phyloP scores from a whole-genome alignment of 1,140 invertebrate genomes.

The Ceratosolen solmsi region DNA sequence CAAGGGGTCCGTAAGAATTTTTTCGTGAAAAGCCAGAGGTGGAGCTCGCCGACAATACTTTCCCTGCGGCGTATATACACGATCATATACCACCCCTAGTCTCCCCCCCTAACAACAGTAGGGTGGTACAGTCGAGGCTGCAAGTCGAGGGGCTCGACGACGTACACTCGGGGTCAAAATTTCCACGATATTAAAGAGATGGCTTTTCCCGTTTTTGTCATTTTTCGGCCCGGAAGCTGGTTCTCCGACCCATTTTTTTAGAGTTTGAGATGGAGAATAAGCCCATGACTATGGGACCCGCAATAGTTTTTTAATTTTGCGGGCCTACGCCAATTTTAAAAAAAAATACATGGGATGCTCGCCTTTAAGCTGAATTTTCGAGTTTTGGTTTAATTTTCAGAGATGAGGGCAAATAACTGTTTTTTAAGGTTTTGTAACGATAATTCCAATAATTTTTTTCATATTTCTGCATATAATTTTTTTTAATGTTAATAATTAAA shows the following conservation, averaged over 20 bases:
- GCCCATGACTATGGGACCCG: background rate
- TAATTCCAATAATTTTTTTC: slow-evolving; percentile 10
- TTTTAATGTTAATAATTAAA: slow-evolving; percentile 32
- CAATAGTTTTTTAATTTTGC: background rate
- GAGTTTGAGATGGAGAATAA: too few species aligned
- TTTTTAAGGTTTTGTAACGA: slow-evolving; percentile 34
- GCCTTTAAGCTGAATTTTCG: slow-evolving; percentile 42
- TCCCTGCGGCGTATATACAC: slow-evolving; percentile 70
- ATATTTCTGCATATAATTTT: slow-evolving; percentile 11
- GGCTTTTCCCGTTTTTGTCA: slow-evolving; percentile 35
- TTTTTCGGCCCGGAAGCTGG: background rate
- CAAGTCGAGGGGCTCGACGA: slow-evolving; percentile 61
- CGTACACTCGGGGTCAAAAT: slow-evolving; percentile 59
- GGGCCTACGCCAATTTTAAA: background rate
- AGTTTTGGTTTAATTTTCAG: slow-evolving; percentile 50
- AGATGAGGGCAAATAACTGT: slow-evolving; percentile 45
- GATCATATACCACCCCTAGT: slow-evolving; percentile 75
- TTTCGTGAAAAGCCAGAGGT: slow-evolving; percentile 69
- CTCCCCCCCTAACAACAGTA: slow-evolving; percentile 72
- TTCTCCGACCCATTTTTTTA: background rate
- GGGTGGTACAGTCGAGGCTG: slow-evolving; percentile 70
- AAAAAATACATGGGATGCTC: slow-evolving; percentile 8
- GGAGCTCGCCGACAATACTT: slow-evolving; percentile 73
- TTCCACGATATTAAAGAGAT: slow-evolving; percentile 34
- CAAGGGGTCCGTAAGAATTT: slow-evolving; percentile 57